Conservation (phyloP, 1,140 invertebrate genomes). For the Eriosoma lanigerum region DNA sequence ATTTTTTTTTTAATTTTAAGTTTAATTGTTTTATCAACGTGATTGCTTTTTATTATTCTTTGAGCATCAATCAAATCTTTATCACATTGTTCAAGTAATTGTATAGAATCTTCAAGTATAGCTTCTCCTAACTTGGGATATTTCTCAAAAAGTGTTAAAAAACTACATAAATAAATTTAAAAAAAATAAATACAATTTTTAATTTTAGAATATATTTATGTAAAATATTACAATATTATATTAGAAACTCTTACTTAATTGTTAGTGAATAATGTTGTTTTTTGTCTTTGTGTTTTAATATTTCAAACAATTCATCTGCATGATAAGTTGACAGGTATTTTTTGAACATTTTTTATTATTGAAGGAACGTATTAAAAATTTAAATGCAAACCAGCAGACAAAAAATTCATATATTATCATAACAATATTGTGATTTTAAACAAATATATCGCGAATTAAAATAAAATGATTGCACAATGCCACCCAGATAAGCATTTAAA, state of each 20-base stretch:
- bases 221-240: slow-evolving; percentile 31
- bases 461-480: no score
- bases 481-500: no score
- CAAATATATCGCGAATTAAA: no score
- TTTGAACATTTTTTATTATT: slow-evolving; percentile 57
- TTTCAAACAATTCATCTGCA: slow-evolving; percentile 58
- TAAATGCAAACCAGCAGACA: no score
- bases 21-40: slow-evolving; percentile 57
- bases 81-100: slow-evolving; percentile 66
- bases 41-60: slow-evolving; percentile 61
- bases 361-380: no score
- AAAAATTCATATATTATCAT: no score
- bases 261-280: slow-evolving; percentile 59
- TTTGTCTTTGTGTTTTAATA: slow-evolving; percentile 58
- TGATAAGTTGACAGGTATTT: slow-evolving; percentile 59
- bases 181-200: slow-evolving; percentile 56
- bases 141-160: slow-evolving; percentile 66
- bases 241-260: slow-evolving; percentile 60
- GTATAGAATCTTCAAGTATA: slow-evolving; percentile 63
- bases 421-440: no score
- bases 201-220: slow-evolving; percentile 40
- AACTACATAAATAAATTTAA: slow-evolving; percentile 59
- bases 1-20: slow-evolving; percentile 67
- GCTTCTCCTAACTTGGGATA: slow-evolving; percentile 63
- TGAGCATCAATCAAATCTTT: slow-evolving; percentile 65